A percentile compares a stretch with the other conserved stretches of the same genome.
Conservation (phyloP, 2,797 vertebrate genomes). For the Spondyliosoma cantharus region DNA sequence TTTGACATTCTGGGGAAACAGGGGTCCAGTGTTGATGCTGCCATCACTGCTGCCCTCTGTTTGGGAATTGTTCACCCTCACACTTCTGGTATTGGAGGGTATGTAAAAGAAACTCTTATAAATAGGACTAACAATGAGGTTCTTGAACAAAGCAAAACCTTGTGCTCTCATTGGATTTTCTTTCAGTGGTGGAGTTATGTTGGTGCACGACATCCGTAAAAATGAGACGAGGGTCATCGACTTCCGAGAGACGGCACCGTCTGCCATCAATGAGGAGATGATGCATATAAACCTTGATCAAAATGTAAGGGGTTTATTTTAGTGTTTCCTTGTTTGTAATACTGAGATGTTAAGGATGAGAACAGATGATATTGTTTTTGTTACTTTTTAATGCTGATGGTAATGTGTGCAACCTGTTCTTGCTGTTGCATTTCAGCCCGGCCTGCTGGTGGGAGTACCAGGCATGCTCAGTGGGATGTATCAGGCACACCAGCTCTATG, state of each 20-base stretch:
- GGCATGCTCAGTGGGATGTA: slow-evolving; percentile 95
- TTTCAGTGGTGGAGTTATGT: slow-evolving; percentile 94
- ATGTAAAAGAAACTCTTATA: slow-evolving; percentile 60
- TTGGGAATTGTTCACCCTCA: slow-evolving; percentile 94
- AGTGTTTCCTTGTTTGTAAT: background rate
- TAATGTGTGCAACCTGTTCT: slow-evolving; percentile 19
- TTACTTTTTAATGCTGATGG: background rate
- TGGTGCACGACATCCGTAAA: slow-evolving; percentile 94
- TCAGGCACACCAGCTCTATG: slow-evolving; percentile 93
- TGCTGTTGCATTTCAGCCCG: slow-evolving; percentile 83
- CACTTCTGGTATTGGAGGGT: slow-evolving; percentile 96
- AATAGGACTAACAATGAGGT: background rate
- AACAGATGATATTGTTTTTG: background rate
- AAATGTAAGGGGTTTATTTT: slow-evolving; percentile 82
- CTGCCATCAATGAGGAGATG: slow-evolving; percentile 86
- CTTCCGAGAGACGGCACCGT: slow-evolving; percentile 95
- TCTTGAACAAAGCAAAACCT: background rate
- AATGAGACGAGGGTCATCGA: slow-evolving; percentile 94
- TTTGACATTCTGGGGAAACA: slow-evolving; percentile 88
- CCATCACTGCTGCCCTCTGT: slow-evolving; percentile 91
- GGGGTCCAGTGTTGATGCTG: slow-evolving; percentile 96
- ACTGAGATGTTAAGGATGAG: background rate
- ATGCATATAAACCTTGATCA: slow-evolving; percentile 83
- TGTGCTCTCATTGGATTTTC: slow-evolving; percentile 25
- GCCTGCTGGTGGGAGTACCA: slow-evolving; percentile 93